Conservation (phyloP, 2,797 vertebrate genomes). For the Trachurus trachurus region DNA sequence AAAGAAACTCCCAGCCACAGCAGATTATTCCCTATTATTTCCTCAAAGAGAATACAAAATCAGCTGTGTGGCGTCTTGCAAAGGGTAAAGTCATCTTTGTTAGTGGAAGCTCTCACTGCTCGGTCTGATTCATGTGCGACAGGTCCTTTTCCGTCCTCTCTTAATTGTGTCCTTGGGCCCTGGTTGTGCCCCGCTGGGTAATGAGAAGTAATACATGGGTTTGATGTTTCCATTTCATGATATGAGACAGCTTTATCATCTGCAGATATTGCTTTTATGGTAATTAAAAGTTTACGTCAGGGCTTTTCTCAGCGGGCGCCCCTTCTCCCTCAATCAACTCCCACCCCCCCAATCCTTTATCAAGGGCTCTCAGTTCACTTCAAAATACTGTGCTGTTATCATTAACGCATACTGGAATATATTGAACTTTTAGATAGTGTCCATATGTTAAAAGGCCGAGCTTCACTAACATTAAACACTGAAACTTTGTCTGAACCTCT, state of each 20-base stretch:
- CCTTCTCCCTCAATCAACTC: background rate
- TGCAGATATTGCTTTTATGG: slow-evolving; percentile 31
- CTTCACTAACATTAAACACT: background rate
- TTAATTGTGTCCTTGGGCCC: slow-evolving; percentile 67
- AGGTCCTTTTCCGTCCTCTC: slow-evolving; percentile 35
- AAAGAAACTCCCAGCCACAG: slow-evolving; percentile 51
- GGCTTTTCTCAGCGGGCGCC: slow-evolving; percentile 11
- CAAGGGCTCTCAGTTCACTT: background rate
- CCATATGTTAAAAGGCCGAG: background rate
- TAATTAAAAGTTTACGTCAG: slow-evolving; percentile 22
- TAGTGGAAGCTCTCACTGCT: slow-evolving; percentile 18
- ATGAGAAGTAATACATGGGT: slow-evolving; percentile 38
- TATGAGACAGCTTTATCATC: slow-evolving; percentile 24
- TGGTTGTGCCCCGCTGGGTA: slow-evolving; percentile 19
- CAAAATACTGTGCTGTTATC: background rate
- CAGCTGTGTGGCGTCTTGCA: slow-evolving; percentile 26
- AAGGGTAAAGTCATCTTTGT: slow-evolving; percentile 48
- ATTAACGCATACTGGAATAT: background rate
- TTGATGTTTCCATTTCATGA: slow-evolving; percentile 55
- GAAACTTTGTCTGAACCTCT: background rate
- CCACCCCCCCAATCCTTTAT: background rate
- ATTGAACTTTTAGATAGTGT: background rate
- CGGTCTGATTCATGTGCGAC: slow-evolving; percentile 21
- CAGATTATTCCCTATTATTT: slow-evolving; percentile 58
- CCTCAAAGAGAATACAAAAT: slow-evolving; percentile 69